Base-by-base conservation (phyloP, 2,888 invertebrate genomes). In the Calliopum simillimum region DNA sequence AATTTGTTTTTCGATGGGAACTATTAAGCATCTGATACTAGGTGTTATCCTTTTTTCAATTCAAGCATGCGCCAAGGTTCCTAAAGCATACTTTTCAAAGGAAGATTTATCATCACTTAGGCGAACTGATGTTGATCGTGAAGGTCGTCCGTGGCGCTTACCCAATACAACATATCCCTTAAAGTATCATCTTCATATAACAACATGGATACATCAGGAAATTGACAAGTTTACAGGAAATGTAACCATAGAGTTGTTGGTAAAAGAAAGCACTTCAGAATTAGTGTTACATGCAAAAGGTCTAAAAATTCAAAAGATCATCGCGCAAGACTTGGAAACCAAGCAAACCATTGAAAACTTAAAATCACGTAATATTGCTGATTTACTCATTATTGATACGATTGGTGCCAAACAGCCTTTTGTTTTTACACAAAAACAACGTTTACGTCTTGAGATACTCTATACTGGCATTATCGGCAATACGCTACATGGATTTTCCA, bases 401-500 rank as follows among this genome's bases (percentile, higher is more conserved):
- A 19, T 71, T 6, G 13, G 53, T n/a, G 44, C 64, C 53, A 49
- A 63, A 4, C n/a, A n/a, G n/a, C 64, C 71, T 1, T n/a, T 58
- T 4, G 16, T 53, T 12, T 69, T 74, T 16, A n/a, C 51, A 41
- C 16, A 56, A 1, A 70, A 68, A 4, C 51, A 61, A 14, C 51
- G 47, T 16, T 76, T 74, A 64, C 73, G 73, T 3, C 46, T 76
- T 14, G 67, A 84, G 61, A 89, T 92, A 71, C 78, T 84, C 0
- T 93, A 89, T 76, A 79, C 77, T 0, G 91, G 89, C 0, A 82
- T 82, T 6, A 88, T 90, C n/a, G n/a, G n/a, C 43, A 88, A 88
- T 41, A 86, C 86, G 67, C 87, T 90, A 84, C 88, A 88, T 68
- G 92, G 92, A 51, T 88, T 92, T 53, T 90, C 90, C 71, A 82